Evolutionary conservation across 2,797 vertebrate species (phyloP), one percentile per base, ranked within the genome.

Genomic region (Petrocephalus schoutedeni): DNA sequence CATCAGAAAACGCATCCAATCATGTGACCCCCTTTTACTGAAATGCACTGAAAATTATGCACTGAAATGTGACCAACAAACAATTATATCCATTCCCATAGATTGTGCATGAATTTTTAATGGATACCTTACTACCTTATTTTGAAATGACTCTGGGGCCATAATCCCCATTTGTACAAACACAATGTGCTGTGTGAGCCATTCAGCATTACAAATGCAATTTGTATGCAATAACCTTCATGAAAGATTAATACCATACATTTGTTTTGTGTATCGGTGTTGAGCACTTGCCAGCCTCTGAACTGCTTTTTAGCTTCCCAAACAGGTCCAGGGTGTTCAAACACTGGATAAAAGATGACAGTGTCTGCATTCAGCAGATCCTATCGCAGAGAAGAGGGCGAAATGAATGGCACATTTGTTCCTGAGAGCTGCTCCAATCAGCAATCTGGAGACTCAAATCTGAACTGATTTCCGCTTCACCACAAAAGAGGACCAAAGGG

Each of bases 401-500:
- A 86, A 86, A 58, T 28, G 82, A 77, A 77, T 77, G 36, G 71
- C n/a, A 8, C 41, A 77, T 77, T 45, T 77, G 71, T 77, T 36
- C 45, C 71, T 45, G 36, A 51, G 80, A 53, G 80, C 80, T 51
- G 80, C 49, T 83, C 80, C 80, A 53, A 83, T 83, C 80, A 58
- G 84, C 53, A 54, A 86, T 28, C 53, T 86, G 84, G 84, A 84
- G 53, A 59, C 54, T 86, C 84, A 41, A 86, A 86, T 41, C 53
- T 36, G 84, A 86, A 58, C 84, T 36, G 21, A 58, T 53, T 58
- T 86, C 84, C 56, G 56, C 28, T 58, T n/a, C 28, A 14, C 28
- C 32, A 58, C 84, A 86, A 86, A 86, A 41, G 84, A 28, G 56
- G 53, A 86, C 56, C 84, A 86, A 86, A 16, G 84, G 84, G 84